Evolutionary conservation across 1,140 invertebrate species (phyloP).

Genomic region (Eupristina koningsbergeri): DNA sequence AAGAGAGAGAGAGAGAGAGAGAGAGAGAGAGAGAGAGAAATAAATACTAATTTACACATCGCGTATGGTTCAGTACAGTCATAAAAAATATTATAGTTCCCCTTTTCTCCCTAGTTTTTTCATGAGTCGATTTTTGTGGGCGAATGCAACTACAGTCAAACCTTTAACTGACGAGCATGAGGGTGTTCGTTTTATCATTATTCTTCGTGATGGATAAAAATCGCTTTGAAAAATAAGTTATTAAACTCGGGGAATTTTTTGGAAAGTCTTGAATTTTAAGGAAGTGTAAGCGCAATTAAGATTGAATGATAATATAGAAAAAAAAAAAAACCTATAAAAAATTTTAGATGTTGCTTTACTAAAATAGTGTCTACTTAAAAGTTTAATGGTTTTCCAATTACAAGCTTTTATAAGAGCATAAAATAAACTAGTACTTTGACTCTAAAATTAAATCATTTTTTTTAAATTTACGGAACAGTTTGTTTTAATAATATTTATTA

Average conservation of each 20-base stretch:
- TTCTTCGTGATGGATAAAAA: constrained; percentile 1
- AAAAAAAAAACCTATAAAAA: no score
- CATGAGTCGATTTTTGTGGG: not conserved
- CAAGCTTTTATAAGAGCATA: no score
- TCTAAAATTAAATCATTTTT: no score
- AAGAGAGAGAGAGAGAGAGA: not conserved
- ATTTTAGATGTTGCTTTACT: no score
- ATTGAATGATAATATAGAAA: not conserved
- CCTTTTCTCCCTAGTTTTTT: not conserved
- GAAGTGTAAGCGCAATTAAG: not conserved
- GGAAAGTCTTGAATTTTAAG: not conserved
- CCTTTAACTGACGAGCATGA: not conserved
- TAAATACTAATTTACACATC: constrained; percentile 21
- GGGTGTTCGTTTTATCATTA: not conserved
- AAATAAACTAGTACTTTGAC: no score
- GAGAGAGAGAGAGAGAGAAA: not conserved
- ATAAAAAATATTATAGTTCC: not conserved
- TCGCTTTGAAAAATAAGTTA: not conserved
- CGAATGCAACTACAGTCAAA: not conserved
- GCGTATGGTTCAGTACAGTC: not conserved
- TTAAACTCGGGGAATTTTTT: not conserved
- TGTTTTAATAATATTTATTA: no score
- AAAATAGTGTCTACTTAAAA: no score
- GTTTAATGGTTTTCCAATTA: no score
- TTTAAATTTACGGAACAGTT: no score